Conservation (phyloP, 2,113 vertebrate genomes). For the Oxyruncus cristatus region DNA sequence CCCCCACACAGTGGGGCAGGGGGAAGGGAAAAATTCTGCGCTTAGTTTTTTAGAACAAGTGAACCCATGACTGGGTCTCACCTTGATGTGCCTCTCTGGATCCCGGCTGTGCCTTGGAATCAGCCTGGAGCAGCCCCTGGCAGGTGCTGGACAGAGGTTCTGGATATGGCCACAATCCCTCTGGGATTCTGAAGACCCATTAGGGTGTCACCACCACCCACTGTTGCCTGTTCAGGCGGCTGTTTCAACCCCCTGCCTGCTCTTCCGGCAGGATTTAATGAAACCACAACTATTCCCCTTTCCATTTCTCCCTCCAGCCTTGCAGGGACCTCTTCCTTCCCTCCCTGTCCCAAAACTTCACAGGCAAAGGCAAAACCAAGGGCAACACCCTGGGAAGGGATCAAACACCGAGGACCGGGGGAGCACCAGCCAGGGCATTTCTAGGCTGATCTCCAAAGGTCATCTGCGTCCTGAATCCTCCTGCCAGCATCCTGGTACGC, state of each 20-base stretch:
- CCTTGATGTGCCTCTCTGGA: rapidly evolving
- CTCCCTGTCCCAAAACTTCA: not conserved
- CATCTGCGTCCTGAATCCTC: not conserved
- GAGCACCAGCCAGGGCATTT: not conserved
- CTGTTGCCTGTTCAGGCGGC: rapidly evolving
- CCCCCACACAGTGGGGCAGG: too few species aligned
- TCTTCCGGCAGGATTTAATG: not conserved
- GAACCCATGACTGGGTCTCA: too few species aligned
- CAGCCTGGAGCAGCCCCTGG: not conserved
- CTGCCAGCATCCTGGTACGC: not conserved
- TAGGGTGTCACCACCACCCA: not conserved
- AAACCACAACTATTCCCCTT: not conserved
- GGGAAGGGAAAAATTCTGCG: too few species aligned
- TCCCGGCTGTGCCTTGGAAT: not conserved
- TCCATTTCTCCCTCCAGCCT: not conserved
- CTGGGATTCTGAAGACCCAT: rapidly evolving
- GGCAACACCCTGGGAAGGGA: not conserved
- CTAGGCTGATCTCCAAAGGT: not conserved
- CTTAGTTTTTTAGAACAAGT: too few species aligned
- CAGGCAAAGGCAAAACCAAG: not conserved
- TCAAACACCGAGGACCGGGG: rapidly evolving
- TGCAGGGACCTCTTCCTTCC: not conserved
- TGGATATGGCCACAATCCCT: not conserved
- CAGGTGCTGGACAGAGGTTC: not conserved
- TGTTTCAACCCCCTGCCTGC: rapidly evolving